Percentiles rank a stretch among this genome's conserved stretches.
phyloP scores from a whole-genome alignment of 2,797 vertebrate species.

The Choloepus didactylus region DNA sequence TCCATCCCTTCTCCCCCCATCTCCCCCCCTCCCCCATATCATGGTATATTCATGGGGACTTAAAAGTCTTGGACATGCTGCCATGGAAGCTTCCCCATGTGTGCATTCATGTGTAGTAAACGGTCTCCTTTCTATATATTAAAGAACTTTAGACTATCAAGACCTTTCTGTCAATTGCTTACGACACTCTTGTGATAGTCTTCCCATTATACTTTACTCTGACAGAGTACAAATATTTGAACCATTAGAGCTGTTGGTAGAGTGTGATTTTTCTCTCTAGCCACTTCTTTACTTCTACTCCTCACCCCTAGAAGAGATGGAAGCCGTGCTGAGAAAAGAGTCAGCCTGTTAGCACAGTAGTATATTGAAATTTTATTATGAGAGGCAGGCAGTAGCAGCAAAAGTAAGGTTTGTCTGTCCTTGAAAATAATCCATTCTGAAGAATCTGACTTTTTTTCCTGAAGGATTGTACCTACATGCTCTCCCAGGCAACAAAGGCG shows the following conservation, averaged over 20 bases:
- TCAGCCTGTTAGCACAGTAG: not conserved
- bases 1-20: not conserved
- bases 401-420: not conserved
- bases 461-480: not conserved
- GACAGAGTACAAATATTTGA: not conserved
- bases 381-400: not conserved
- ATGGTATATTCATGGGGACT: not conserved
- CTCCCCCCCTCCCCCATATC: no score
- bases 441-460: not conserved
- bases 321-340: not conserved
- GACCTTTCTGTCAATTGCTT: not conserved
- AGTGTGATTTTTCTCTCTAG: slow-evolving; percentile 32
- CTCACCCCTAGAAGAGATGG: not conserved
- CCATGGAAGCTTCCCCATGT: not conserved
- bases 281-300: not conserved
- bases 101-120: not conserved
- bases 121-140: not conserved
- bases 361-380: not conserved
- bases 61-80: not conserved
- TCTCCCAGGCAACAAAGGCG: no score
- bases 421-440: not conserved
- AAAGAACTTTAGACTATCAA: not conserved
- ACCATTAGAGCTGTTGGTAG: not conserved
- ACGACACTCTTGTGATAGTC: not conserved
- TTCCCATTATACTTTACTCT: not conserved